phyloP scores from a whole-genome alignment of 1,140 invertebrate species.

The Cyrtorhinus lividipennis region DNA sequence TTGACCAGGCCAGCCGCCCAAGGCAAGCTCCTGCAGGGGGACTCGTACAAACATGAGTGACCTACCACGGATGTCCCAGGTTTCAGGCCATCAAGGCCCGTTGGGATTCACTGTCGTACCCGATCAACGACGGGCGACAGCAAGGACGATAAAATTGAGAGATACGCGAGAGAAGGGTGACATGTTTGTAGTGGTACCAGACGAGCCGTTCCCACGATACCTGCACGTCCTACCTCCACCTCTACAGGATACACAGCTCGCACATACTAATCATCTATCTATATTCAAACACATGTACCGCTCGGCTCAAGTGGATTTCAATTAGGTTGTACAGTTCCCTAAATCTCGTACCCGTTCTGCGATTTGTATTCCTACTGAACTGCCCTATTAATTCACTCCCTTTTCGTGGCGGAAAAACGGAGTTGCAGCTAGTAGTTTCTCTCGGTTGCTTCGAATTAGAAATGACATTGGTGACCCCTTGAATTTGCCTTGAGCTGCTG shows the following conservation, averaged over 20 bases:
- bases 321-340: conserved; percentile 12
- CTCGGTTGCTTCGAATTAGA: neutral
- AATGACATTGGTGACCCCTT: too few relatives aligned
- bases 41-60: too few relatives aligned
- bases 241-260: conserved; percentile 11
- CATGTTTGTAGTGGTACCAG: neutral
- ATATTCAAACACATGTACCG: conserved; percentile 18
- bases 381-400: conserved; percentile 10
- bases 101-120: too few relatives aligned
- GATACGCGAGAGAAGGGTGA: neutral
- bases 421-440: conserved; percentile 6
- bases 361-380: conserved; percentile 17
- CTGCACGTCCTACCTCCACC: neutral
- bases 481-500: too few relatives aligned
- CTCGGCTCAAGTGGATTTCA: conserved; percentile 14
- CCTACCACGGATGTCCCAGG: too few relatives aligned
- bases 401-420: neutral
- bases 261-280: conserved; percentile 18
- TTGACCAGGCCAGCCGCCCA: too few relatives aligned
- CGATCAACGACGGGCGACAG: neutral
- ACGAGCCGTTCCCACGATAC: conserved; percentile 3
- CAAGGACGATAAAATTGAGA: conserved; percentile 4
- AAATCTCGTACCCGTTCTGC: neutral
- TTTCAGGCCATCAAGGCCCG: too few relatives aligned
- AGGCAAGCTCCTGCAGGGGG: too few relatives aligned